Conservation (phyloP, 2,113 vertebrate species). For the Elachura formosa region DNA sequence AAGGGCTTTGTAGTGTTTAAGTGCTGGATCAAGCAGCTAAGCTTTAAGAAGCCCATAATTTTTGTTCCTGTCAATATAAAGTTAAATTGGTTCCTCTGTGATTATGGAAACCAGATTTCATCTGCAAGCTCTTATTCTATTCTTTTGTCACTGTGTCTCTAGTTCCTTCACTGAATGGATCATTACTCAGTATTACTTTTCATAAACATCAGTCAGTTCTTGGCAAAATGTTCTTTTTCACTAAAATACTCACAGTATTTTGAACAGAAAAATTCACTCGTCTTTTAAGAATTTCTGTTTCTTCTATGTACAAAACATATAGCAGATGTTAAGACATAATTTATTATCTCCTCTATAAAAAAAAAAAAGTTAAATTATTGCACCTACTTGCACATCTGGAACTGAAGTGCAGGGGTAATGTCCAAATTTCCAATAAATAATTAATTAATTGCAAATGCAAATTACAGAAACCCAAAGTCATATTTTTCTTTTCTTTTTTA, state of each 20-base stretch:
- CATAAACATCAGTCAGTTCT: neutral
- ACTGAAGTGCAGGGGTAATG: neutral
- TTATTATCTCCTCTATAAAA: neutral
- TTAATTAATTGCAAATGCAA: neutral
- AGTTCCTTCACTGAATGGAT: neutral
- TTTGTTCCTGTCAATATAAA: neutral
- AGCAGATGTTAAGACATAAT: neutral
- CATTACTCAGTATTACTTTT: neutral
- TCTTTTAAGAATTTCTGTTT: neutral
- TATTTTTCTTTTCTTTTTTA: neutral
- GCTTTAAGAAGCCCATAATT: neutral
- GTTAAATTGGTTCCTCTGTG: neutral
- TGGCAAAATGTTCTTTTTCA: neutral
- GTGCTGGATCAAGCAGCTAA: neutral
- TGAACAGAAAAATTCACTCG: neutral
- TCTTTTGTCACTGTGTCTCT: neutral
- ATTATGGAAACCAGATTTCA: neutral
- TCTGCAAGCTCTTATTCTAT: neutral
- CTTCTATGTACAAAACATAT: neutral
- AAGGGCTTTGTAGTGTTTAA: neutral
- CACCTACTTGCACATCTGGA: neutral
- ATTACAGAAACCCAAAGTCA: neutral
- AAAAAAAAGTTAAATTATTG: neutral
- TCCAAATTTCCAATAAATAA: neutral
- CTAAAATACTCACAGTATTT: neutral